Evolutionary conservation across 2,113 vertebrate genomes (phyloP).

Genomic region (Etia nguti): DNA sequence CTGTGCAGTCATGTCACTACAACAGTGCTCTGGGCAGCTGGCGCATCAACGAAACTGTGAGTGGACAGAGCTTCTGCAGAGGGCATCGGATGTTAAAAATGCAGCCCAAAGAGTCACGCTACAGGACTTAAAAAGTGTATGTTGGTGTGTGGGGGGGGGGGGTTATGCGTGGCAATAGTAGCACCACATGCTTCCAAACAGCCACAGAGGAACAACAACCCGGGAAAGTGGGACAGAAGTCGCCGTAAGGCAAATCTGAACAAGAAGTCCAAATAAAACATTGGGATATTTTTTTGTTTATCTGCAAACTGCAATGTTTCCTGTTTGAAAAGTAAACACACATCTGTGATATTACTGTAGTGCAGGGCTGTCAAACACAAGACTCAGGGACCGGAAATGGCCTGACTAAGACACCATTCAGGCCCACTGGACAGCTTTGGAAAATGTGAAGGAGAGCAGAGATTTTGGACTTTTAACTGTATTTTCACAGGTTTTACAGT

Average conservation of each 20-base stretch:
- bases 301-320: not conserved
- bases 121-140: not conserved
- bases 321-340: not conserved
- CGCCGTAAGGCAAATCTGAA: slow-evolving; percentile 12
- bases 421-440: not conserved
- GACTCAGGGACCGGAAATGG: not conserved
- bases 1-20: not conserved
- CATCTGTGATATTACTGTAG: not conserved
- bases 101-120: not conserved
- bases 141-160: not conserved
- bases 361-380: not conserved
- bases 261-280: slow-evolving; percentile 17
- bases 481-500: too few species aligned
- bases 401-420: not conserved
- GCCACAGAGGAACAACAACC: not conserved
- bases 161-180: not conserved
- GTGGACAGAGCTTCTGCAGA: not conserved
- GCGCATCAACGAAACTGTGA: not conserved
- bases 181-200: slow-evolving; percentile 1
- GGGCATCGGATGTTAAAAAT: not conserved
- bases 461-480: too few species aligned
- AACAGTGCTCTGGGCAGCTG: not conserved
- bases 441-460: not conserved
- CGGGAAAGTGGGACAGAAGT: slow-evolving; percentile 32
- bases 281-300: not conserved